Conservation (phyloP, 2,888 invertebrate species). For the Pollenia labialis region DNA sequence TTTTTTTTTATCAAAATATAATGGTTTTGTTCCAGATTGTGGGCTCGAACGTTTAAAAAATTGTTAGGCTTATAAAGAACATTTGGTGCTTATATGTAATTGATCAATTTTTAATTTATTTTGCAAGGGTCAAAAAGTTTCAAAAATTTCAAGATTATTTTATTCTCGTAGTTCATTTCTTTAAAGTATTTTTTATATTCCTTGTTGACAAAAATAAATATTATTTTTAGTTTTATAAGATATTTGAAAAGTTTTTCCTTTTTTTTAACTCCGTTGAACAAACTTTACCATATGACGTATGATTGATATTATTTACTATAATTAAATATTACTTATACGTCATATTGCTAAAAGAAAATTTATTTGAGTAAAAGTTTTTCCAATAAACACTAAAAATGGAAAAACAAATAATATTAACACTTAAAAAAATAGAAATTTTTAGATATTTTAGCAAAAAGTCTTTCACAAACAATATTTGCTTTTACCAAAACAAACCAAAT, state of each 20-base stretch:
- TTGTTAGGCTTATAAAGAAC: background rate
- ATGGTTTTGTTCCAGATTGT: background rate
- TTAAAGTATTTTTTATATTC: background rate
- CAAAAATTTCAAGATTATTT: background rate
- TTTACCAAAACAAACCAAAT: too few relatives aligned
- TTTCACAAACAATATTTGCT: too few relatives aligned
- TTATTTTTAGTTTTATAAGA: background rate
- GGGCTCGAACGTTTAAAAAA: background rate
- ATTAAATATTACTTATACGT: slow-evolving; percentile 59
- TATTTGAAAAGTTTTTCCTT: slow-evolving; percentile 31
- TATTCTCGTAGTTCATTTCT: background rate
- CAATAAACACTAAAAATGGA: background rate
- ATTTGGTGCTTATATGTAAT: background rate
- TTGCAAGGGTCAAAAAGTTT: too few relatives aligned
- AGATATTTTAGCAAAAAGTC: background rate
- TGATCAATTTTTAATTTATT: background rate
- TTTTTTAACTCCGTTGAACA: background rate
- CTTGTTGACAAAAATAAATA: slow-evolving; percentile 5
- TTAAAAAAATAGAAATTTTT: background rate
- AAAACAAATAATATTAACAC: background rate
- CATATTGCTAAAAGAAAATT: background rate
- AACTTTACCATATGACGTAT: slow-evolving; percentile 46
- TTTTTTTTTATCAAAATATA: too few relatives aligned
- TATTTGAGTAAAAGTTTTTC: background rate
- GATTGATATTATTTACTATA: slow-evolving; percentile 63